phyloP scores from a whole-genome alignment of 2,797 vertebrate species.

The Alcedo quadribrachys region DNA sequence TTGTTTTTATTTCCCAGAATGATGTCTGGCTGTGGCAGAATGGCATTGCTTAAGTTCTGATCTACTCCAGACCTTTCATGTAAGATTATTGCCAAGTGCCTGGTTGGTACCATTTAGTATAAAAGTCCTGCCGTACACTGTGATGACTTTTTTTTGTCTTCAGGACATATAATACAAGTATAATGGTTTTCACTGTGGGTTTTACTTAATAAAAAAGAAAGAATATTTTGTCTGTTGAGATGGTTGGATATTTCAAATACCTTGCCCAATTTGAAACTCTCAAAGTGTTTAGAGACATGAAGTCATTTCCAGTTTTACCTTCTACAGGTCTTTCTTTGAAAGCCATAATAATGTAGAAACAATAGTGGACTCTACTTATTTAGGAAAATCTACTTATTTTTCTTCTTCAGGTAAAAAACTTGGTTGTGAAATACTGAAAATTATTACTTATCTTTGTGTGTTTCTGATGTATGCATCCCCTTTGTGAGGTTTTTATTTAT shows the following conservation, averaged over 20 bases:
- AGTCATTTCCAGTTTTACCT: background rate
- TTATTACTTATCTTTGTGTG: background rate
- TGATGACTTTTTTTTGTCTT: background rate
- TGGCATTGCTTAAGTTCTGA: background rate
- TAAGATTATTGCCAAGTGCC: background rate
- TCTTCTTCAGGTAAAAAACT: background rate
- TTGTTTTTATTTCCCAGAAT: background rate
- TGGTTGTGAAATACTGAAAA: background rate
- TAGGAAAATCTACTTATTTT: background rate
- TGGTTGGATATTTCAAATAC: background rate
- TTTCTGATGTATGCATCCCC: background rate
- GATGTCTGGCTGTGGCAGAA: background rate
- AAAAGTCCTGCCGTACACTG: background rate
- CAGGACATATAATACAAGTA: rapidly evolving
- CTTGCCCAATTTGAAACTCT: background rate
- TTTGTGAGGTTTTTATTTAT: too few species aligned
- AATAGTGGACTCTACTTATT: background rate
- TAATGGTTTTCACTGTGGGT: background rate
- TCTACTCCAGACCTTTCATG: background rate
- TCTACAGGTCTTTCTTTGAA: background rate
- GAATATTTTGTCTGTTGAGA: background rate
- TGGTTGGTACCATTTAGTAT: background rate
- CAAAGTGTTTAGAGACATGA: background rate
- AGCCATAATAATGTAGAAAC: background rate
- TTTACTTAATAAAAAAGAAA: background rate